Base-by-base conservation (phyloP, 1,140 invertebrate genomes). In the Trichonephila inaurata region DNA sequence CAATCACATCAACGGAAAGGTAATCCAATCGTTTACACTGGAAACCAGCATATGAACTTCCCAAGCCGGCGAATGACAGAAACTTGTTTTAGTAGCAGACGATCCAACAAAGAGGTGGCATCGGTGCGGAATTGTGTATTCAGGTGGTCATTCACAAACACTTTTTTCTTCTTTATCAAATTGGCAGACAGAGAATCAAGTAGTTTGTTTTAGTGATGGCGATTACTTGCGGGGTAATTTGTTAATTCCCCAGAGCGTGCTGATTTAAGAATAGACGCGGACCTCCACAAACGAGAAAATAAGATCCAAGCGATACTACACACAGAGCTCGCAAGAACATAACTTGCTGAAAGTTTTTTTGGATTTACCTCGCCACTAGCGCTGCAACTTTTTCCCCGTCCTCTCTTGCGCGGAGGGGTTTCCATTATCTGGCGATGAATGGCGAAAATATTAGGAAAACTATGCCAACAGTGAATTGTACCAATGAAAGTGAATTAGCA, bases 291-390 rank as follows among this genome's bases (percentile, higher is more conserved):
- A 77, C 72, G 18, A 77, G 60, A 58, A 51, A 60, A 60, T 33
- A 44, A 87, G 60, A 60, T 18, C 85, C 60, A 83, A 85, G 51
- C 82, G 58, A 62, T 77, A 28, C 24, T 14, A 40, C 72, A 40
- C 72, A 77, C 58, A 60, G 62, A 24, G 51, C 18, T 40, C 28
- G 10, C 72, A 44, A 89, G 64, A 89, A 51, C 44, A 61, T 21
- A 77, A 77, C 24, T 85, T 85, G 89, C 62, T 51, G 10, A 64
- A 91, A 92, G 28, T 92, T 92, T 92, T 92, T 92, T 92, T 92
- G 91, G 91, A 92, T 92, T 92, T 92, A 92, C 91, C 91, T 92
- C 91, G 83, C 83, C 19, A 64, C 61, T 61, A 92, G 91, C 16
- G 83, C 64, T 92, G 91, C 91, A 51, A 72, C 24, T 89, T 89